phyloP scores from a whole-genome alignment of 2,113 vertebrate genomes.

The Neotragus pygmaeus region DNA sequence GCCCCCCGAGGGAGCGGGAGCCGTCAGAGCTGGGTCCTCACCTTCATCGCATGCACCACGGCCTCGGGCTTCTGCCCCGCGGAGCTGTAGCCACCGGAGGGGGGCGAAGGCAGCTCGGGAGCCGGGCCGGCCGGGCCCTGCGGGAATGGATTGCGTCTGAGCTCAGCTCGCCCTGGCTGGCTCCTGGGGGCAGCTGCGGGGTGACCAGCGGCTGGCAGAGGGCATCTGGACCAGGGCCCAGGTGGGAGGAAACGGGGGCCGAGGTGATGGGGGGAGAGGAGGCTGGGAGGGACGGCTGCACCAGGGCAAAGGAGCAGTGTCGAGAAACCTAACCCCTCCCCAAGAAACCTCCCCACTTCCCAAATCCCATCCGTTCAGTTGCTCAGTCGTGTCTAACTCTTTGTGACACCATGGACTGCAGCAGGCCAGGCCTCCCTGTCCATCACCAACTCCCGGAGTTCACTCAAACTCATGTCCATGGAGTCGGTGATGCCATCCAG shows the following conservation, averaged over 20 bases:
- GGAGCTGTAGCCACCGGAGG: slow-evolving; percentile 87
- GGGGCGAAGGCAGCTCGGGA: slow-evolving; percentile 87
- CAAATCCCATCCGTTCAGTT: neutral
- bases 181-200: neutral
- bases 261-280: neutral
- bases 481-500: neutral
- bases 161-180: neutral
- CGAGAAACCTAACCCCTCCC: neutral
- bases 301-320: fast-evolving
- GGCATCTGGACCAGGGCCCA: neutral
- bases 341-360: neutral
- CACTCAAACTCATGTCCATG: neutral
- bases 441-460: neutral
- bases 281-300: neutral
- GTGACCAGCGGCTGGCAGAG: fast-evolving
- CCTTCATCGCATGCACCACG: slow-evolving; percentile 97
- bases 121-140: slow-evolving; percentile 87
- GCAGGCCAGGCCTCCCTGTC: neutral
- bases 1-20: fast-evolving
- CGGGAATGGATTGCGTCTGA: neutral
- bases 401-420: neutral
- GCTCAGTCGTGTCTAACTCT: neutral
- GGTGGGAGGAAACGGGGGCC: fast-evolving
- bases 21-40: slow-evolving; percentile 38
- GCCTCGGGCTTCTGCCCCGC: slow-evolving; percentile 94